phyloP scores from a whole-genome alignment of 2,113 vertebrate genomes.

The Athene noctua region DNA sequence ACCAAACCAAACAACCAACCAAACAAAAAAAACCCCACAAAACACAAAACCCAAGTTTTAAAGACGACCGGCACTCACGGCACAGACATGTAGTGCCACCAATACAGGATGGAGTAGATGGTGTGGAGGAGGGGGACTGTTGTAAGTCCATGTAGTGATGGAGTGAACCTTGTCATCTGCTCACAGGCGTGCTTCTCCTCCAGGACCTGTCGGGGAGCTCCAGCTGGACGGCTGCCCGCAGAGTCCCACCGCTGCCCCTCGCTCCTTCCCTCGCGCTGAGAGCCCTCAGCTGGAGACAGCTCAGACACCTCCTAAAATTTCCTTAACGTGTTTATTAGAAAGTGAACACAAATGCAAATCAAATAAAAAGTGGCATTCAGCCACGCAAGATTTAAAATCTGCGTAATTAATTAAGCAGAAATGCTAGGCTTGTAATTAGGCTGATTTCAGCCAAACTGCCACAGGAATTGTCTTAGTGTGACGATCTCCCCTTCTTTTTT shows the following conservation, averaged over 20 bases:
- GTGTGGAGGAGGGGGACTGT: background rate
- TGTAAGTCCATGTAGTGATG: background rate
- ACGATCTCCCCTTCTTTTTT: background rate
- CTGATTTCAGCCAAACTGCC: background rate
- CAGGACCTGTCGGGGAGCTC: background rate
- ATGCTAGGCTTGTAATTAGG: accelerated
- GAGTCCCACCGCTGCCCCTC: accelerated
- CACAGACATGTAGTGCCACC: accelerated
- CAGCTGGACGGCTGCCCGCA: background rate
- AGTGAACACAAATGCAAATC: background rate
- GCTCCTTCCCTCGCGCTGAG: accelerated
- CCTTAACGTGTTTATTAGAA: background rate
- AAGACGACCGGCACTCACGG: background rate
- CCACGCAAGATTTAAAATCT: background rate
- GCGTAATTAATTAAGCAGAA: background rate
- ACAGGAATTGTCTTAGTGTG: background rate
- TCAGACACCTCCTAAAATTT: accelerated
- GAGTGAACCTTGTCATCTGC: background rate
- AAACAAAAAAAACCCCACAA: background rate
- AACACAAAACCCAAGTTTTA: too few species aligned
- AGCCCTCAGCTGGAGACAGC: accelerated
- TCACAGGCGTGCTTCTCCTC: background rate
- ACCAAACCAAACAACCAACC: too few species aligned
- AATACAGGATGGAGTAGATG: background rate
- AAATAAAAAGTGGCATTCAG: background rate